Percentiles rank a stretch among this genome's conserved stretches.
These are phyloP conservation scores for Oeneis ivallda DNA, from an alignment of 2,888 invertebrate species.

Conservation along the genomic window DNA sequence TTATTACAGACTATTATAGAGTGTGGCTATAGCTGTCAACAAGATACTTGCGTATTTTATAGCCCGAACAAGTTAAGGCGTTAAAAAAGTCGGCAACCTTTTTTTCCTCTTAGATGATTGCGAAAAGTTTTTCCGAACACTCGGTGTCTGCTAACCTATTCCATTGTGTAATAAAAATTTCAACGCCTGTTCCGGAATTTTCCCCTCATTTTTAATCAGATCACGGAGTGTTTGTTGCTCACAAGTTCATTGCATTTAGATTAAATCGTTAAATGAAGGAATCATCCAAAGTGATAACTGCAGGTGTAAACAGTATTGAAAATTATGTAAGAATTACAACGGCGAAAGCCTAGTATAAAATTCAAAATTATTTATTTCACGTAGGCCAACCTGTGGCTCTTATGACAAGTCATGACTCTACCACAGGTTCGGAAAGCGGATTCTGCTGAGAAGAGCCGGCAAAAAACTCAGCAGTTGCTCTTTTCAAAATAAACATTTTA, in stretches of 20 bases:
- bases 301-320: too few relatives aligned
- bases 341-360: too few relatives aligned
- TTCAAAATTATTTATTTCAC: too few relatives aligned
- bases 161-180: conserved; percentile 12
- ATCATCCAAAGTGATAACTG: too few relatives aligned
- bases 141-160: conserved; percentile 1
- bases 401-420: too few relatives aligned
- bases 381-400: too few relatives aligned
- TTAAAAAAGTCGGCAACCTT: conserved; percentile 1
- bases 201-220: conserved; percentile 8
- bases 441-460: too few relatives aligned
- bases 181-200: conserved; percentile 5
- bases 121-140: conserved; percentile 1
- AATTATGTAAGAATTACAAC: too few relatives aligned
- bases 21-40: neutral
- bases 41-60: neutral
- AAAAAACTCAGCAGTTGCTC: too few relatives aligned
- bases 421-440: too few relatives aligned
- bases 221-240: conserved; percentile 2
- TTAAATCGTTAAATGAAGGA: conserved; percentile 1
- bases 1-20: too few relatives aligned
- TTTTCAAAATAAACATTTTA: too few relatives aligned
- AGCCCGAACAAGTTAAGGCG: neutral
- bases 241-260: conserved; percentile 13
- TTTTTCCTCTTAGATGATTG: neutral